Conservation (phyloP, 2,797 vertebrate genomes). For the Loriculus beryllinus region DNA sequence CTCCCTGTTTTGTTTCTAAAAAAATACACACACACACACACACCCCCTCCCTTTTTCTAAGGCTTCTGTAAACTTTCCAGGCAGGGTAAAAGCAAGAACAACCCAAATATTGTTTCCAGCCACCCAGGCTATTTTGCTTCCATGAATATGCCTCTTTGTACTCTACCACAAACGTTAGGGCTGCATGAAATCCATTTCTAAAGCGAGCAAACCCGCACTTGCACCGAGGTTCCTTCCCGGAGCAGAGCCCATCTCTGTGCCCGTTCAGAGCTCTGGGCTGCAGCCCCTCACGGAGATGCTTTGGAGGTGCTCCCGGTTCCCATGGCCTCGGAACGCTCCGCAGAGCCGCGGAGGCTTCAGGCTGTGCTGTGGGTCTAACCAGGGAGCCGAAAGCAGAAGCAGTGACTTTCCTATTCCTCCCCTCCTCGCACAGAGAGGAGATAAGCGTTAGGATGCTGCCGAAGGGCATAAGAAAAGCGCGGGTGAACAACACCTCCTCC, state of each 20-base stretch:
- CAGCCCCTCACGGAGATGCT: background rate
- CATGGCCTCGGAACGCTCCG: background rate
- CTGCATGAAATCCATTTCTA: slow-evolving; percentile 72
- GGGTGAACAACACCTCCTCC: background rate
- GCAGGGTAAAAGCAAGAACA: slow-evolving; percentile 78
- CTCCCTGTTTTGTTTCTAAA: slow-evolving; percentile 37
- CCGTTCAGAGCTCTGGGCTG: background rate
- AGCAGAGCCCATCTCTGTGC: background rate
- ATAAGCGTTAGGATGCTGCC: background rate
- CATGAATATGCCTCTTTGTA: slow-evolving; percentile 82
- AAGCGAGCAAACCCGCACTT: background rate
- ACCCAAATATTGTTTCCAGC: slow-evolving; percentile 84
- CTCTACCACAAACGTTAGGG: slow-evolving; percentile 79
- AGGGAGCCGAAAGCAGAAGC: background rate
- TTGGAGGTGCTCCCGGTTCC: background rate
- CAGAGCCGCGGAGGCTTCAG: background rate
- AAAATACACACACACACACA: background rate
- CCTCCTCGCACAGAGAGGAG: background rate
- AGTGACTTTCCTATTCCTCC: background rate
- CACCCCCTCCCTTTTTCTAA: background rate
- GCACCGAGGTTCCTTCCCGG: background rate
- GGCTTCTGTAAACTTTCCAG: slow-evolving; percentile 76
- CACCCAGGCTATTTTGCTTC: slow-evolving; percentile 58
- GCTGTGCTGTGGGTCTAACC: background rate
- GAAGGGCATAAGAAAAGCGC: background rate